A percentile compares a stretch with the other conserved stretches of the same genome.
Conservation (phyloP, 2,888 invertebrate species). For the Macroteleia sp. region DNA sequence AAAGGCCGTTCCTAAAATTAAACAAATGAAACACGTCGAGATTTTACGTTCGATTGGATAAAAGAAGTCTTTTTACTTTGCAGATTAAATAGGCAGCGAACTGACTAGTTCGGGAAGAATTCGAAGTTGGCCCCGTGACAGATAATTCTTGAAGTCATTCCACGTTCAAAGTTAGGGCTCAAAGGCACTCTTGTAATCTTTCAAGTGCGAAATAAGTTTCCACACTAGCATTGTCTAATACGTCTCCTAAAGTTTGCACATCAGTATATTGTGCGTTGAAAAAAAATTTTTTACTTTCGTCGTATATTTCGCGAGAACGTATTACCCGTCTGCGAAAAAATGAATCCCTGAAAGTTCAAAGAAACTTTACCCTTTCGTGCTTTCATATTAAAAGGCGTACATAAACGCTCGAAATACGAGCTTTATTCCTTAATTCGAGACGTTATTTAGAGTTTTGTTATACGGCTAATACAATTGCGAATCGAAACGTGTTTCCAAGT, state of each 20-base stretch:
- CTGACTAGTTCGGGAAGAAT: background rate
- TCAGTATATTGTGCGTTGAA: background rate
- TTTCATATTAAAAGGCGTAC: background rate
- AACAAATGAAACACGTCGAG: too few species aligned
- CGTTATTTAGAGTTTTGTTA: constrained; percentile 21
- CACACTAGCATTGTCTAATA: constrained; percentile 4
- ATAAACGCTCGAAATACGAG: background rate
- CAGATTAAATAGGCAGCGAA: background rate
- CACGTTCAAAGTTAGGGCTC: constrained; percentile 17
- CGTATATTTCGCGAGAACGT: background rate
- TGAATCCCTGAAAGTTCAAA: constrained; percentile 3
- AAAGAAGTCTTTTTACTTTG: too few species aligned
- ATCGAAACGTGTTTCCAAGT: constrained; percentile 30
- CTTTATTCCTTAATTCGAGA: constrained; percentile 6
- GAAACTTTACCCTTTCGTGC: constrained; percentile 8
- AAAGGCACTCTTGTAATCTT: constrained; percentile 12
- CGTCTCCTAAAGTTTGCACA: constrained; percentile 7
- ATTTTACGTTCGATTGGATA: too few species aligned
- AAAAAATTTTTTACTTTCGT: background rate
- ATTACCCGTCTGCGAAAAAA: background rate
- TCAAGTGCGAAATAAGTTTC: constrained; percentile 23
- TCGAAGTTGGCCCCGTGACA: constrained; percentile 25
- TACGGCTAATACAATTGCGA: constrained; percentile 4
- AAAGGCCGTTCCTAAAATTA: too few species aligned
- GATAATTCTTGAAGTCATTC: constrained; percentile 20